phyloP scores from a whole-genome alignment of 92 coral and sea anemone species.

The Epizoanthus illoricatus region DNA sequence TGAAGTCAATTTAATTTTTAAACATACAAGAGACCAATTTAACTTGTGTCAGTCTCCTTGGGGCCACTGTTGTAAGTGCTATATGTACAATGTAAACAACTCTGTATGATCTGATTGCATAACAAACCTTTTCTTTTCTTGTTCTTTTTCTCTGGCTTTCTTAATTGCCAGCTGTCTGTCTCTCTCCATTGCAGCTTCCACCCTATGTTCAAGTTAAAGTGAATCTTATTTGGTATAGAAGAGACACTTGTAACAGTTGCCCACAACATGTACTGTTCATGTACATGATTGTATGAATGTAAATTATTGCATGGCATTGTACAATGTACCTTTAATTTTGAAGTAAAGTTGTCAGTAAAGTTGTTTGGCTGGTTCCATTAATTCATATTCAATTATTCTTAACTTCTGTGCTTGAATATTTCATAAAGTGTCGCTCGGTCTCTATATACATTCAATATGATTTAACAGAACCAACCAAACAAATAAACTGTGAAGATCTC shows the following conservation, averaged over 20 bases:
- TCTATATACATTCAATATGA: no score
- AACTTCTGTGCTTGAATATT: no score
- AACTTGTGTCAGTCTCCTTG: no score
- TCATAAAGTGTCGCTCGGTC: no score
- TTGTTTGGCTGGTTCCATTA: no score
- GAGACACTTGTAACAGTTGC: background rate
- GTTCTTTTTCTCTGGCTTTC: slow-evolving; percentile 75
- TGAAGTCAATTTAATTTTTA: no score
- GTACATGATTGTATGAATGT: background rate
- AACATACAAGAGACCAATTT: no score
- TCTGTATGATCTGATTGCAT: background rate
- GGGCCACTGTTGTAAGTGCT: background rate
- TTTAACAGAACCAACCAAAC: no score
- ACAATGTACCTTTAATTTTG: no score
- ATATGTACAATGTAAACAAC: background rate
- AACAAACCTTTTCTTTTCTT: slow-evolving; percentile 80
- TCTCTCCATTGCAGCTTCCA: slow-evolving; percentile 90
- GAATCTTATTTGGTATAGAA: background rate
- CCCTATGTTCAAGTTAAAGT: slow-evolving; percentile 44
- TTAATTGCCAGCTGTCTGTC: slow-evolving; percentile 72
- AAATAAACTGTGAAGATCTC: no score
- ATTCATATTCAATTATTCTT: no score
- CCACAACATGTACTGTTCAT: background rate
- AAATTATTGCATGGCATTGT: background rate
- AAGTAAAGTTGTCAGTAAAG: no score